phyloP scores from a whole-genome alignment of 2,888 invertebrate species.

The Morinoia aosen region DNA sequence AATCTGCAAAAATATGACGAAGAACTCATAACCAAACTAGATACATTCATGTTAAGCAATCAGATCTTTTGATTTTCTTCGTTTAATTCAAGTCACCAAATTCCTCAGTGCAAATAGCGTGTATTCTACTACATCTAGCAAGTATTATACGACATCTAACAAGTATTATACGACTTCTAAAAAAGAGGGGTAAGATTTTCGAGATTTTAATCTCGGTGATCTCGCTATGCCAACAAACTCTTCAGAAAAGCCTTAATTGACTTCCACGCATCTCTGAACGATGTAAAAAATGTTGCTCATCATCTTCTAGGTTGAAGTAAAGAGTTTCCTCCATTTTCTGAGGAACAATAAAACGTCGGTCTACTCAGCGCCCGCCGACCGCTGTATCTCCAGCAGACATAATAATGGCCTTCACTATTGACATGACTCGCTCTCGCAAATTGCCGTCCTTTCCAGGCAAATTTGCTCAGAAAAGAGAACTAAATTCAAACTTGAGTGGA shows the following conservation, averaged over 20 bases:
- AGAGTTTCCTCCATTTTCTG: neutral
- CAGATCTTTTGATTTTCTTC: neutral
- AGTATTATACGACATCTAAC: neutral
- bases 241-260: neutral
- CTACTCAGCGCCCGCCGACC: neutral
- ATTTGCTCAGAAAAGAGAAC: conserved; percentile 46
- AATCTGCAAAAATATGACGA: neutral
- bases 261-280: neutral
- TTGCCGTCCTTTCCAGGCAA: conserved; percentile 39
- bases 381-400: neutral
- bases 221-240: neutral
- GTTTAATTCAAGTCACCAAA: neutral
- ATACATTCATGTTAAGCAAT: neutral
- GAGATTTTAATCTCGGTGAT: neutral
- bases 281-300: neutral
- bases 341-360: neutral
- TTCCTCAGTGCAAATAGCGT: neutral
- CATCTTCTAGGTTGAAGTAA: neutral
- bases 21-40: neutral
- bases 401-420: conserved; percentile 46
- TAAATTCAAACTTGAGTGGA: conserved; percentile 39
- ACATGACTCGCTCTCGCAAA: conserved; percentile 46
- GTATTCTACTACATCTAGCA: neutral
- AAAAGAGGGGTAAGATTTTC: neutral
- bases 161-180: neutral